These are phyloP conservation scores for Sycobia sp. DNA, from an alignment of 1,140 invertebrate species.

Conservation along the genomic window DNA sequence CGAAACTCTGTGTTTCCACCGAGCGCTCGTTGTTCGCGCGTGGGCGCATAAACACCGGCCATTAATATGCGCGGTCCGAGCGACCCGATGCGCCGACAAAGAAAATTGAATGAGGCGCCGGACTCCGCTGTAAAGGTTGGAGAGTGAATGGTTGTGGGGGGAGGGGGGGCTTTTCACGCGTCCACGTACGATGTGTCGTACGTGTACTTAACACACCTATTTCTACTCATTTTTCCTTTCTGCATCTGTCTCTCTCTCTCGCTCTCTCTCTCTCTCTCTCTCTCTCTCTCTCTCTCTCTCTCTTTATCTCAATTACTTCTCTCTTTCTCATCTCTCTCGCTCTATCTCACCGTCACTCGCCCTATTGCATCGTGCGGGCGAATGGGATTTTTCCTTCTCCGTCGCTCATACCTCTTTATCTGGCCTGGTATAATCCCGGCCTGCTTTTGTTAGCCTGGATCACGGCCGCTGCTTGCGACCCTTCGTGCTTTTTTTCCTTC, in stretches of 20 bases:
- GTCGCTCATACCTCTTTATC: neutral
- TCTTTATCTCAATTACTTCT: slow-evolving; percentile 21
- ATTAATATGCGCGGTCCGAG: slow-evolving; percentile 46
- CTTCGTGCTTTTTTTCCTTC: neutral
- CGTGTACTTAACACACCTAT: slow-evolving; percentile 17
- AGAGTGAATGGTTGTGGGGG: too few relatives aligned
- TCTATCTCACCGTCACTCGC: too few relatives aligned
- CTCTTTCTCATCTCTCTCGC: neutral
- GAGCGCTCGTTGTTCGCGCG: too few relatives aligned
- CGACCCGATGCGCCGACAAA: slow-evolving; percentile 42
- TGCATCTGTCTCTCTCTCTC: neutral
- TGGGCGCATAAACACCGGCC: slow-evolving; percentile 8
- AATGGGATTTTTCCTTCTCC: too few relatives aligned
- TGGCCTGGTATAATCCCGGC: neutral
- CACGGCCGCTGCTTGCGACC: neutral
- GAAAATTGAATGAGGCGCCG: slow-evolving; percentile 45
- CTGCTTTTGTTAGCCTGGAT: neutral
- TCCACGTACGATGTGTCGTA: slow-evolving; percentile 2
- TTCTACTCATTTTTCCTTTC: too few relatives aligned
- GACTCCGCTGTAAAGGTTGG: too few relatives aligned
- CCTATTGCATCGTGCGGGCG: too few relatives aligned
- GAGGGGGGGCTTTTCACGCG: too few relatives aligned
- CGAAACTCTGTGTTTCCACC: too few relatives aligned
- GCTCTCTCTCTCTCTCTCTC: too few relatives aligned
- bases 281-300: slow-evolving; percentile 15